These are phyloP conservation scores for Erinaceus europaeus DNA, from an alignment of 2,113 vertebrate genomes.

Conservation along the genomic window DNA sequence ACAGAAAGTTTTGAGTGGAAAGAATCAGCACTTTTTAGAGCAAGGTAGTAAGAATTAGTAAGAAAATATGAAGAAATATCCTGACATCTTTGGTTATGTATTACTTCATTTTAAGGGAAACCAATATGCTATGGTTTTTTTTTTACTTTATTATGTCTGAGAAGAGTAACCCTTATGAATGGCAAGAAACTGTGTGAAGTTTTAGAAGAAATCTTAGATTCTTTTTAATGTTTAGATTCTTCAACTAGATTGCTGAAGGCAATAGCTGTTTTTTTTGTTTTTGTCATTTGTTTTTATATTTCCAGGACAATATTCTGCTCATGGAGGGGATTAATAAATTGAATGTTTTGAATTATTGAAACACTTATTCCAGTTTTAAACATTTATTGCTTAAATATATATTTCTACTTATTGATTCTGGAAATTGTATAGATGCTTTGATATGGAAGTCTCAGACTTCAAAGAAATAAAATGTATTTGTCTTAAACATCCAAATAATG, in stretches of 20 bases:
- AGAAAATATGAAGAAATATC: background rate
- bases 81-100: background rate
- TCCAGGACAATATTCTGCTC: background rate
- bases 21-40: background rate
- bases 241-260: background rate
- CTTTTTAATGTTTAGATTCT: background rate
- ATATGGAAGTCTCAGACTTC: background rate
- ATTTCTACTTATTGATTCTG: slow-evolving; percentile 1
- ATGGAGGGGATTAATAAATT: slow-evolving; percentile 4
- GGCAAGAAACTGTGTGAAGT: background rate
- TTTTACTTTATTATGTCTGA: slow-evolving; percentile 42
- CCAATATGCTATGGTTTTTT: background rate
- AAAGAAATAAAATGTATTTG: background rate
- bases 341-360: slow-evolving; percentile 56
- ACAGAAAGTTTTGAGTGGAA: background rate
- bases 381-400: slow-evolving; percentile 19
- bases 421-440: slow-evolving; percentile 2
- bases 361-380: slow-evolving; percentile 45
- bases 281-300: slow-evolving; percentile 30
- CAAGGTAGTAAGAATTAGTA: background rate
- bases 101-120: slow-evolving; percentile 21
- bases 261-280: background rate
- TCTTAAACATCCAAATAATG: slow-evolving; percentile 22
- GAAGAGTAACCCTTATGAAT: background rate
- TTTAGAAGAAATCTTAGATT: slow-evolving; percentile 7